A percentile compares a stretch with the other conserved stretches of the same genome.
These are phyloP conservation scores for Zaprionus vittiger DNA, from an alignment of 1,140 invertebrate genomes.

Conservation along the genomic window DNA sequence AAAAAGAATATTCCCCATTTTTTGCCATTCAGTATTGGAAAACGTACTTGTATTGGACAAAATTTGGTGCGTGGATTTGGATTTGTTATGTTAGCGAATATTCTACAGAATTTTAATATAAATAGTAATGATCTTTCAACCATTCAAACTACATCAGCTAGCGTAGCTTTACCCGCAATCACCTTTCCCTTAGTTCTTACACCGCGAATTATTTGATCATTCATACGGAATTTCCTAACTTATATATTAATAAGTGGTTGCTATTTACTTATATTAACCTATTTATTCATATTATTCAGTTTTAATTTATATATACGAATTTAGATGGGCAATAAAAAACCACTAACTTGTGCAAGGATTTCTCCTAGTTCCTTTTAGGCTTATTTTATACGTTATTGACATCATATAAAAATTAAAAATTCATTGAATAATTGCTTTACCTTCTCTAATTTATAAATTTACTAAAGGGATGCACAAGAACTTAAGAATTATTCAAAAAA, in stretches of 20 bases:
- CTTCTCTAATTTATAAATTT: not conserved
- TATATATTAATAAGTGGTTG: constrained; percentile 17
- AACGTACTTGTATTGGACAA: constrained; percentile 95
- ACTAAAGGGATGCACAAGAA: constrained; percentile 1
- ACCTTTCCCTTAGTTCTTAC: constrained; percentile 85
- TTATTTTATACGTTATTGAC: not conserved
- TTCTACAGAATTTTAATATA: constrained; percentile 91
- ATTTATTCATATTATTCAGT: constrained; percentile 8
- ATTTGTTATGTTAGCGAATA: constrained; percentile 89
- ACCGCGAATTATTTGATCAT: constrained; percentile 34
- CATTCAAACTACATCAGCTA: constrained; percentile 87
- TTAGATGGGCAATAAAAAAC: constrained; percentile 1
- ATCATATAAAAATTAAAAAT: not conserved
- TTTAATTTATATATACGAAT: constrained; percentile 1
- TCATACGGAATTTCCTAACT: constrained; percentile 5
- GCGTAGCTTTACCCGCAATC: constrained; percentile 89
- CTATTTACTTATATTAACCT: constrained; percentile 2
- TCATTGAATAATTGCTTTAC: too few relatives aligned
- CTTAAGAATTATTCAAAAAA: not conserved
- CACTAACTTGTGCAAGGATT: not conserved
- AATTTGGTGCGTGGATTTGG: constrained; percentile 91
- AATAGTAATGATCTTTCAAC: constrained; percentile 85
- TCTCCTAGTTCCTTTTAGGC: not conserved
- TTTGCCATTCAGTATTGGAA: constrained; percentile 94
- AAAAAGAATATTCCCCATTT: constrained; percentile 89